Evolutionary conservation across 2,797 vertebrate species (phyloP).

Genomic region (Lates japonicus): DNA sequence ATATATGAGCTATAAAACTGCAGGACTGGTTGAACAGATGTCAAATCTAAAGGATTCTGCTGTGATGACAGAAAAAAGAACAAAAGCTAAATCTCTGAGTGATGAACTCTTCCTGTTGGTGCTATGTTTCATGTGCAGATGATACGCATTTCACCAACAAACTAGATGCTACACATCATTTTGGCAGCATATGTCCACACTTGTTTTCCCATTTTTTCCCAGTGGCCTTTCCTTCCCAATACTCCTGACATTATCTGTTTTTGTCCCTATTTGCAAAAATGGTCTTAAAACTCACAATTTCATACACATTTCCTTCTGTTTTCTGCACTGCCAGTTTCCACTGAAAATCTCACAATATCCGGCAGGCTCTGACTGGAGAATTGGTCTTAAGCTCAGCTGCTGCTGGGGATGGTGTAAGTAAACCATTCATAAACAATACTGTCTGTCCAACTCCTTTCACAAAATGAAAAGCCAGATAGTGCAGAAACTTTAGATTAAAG

Average conservation of each 20-base stretch:
- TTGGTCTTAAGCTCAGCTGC: constrained; percentile 62
- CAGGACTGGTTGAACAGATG: neutral
- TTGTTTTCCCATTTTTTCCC: neutral
- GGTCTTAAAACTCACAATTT: constrained; percentile 10
- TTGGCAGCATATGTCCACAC: neutral
- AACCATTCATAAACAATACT: constrained; percentile 40
- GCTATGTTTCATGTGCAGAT: neutral
- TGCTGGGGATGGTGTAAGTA: constrained; percentile 42
- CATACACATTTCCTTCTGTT: constrained; percentile 49
- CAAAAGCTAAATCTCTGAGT: no score
- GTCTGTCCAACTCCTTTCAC: constrained; percentile 34
- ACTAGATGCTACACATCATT: neutral
- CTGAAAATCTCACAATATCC: constrained; percentile 59
- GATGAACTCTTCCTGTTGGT: no score
- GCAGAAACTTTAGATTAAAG: constrained; percentile 24
- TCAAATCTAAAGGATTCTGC: neutral
- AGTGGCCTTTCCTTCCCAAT: neutral
- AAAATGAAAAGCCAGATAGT: constrained; percentile 16
- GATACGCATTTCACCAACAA: neutral
- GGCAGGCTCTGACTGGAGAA: constrained; percentile 38
- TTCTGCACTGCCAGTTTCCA: constrained; percentile 27
- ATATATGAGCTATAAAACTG: constrained; percentile 14
- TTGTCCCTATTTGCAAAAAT: constrained; percentile 2
- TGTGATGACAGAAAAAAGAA: neutral
- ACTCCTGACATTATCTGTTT: neutral